Evolutionary conservation across 1,140 invertebrate species (phyloP).

Genomic region (Latrodectus geometricus): DNA sequence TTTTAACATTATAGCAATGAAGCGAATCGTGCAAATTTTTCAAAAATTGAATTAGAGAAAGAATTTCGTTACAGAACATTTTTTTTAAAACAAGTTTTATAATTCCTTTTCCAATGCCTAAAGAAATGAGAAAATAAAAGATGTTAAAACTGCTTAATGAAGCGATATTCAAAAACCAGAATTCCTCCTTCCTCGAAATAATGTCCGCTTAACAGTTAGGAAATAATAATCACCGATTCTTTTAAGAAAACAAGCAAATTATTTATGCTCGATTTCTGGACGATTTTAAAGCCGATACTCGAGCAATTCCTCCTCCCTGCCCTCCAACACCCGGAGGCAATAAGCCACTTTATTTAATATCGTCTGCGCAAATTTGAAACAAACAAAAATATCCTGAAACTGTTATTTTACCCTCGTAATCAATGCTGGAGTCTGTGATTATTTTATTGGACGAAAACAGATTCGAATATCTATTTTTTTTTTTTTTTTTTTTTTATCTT

Average conservation of each 20-base stretch:
- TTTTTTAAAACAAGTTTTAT: too few relatives aligned
- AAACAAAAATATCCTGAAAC: background rate
- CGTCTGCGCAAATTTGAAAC: slow-evolving; percentile 3
- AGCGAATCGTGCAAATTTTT: too few relatives aligned
- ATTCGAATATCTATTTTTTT: slow-evolving; percentile 10
- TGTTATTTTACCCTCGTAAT: background rate
- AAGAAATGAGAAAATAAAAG: background rate
- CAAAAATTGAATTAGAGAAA: too few relatives aligned
- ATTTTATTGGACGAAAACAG: slow-evolving; percentile 34
- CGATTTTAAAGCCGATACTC: background rate
- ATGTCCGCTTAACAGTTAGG: background rate
- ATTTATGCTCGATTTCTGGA: background rate
- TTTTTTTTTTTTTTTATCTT: slow-evolving; percentile 13
- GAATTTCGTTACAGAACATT: too few relatives aligned
- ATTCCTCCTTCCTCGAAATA: background rate
- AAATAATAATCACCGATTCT: background rate
- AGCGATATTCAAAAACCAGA: background rate
- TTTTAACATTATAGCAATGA: too few relatives aligned
- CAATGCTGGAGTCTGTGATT: slow-evolving; percentile 29
- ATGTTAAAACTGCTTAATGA: background rate
- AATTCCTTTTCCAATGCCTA: too few relatives aligned
- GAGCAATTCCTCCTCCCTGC: background rate
- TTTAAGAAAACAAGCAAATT: background rate
- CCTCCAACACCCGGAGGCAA: slow-evolving; percentile 6
- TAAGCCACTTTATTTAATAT: slow-evolving; percentile 38